phyloP scores from a whole-genome alignment of 2,888 invertebrate genomes.

The Eristalis intricaria region DNA sequence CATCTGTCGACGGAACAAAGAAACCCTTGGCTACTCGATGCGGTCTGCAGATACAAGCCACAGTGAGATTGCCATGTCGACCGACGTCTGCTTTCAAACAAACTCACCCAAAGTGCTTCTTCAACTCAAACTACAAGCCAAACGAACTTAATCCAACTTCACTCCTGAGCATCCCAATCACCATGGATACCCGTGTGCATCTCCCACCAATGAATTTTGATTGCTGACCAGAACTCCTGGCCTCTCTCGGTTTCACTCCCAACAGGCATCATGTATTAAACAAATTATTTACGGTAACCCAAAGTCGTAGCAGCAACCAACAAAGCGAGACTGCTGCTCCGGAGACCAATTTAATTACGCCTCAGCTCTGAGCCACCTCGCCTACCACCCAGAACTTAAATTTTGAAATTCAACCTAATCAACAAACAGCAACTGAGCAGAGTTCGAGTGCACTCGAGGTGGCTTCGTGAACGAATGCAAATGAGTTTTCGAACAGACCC shows the following conservation, averaged over 20 bases:
- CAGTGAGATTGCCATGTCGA: too few relatives aligned
- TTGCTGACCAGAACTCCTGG: neutral
- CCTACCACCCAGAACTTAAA: slow-evolving; percentile 6
- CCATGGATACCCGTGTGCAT: too few relatives aligned
- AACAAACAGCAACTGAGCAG: slow-evolving; percentile 15
- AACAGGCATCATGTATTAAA: slow-evolving; percentile 1
- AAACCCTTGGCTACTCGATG: too few relatives aligned
- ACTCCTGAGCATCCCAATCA: too few relatives aligned
- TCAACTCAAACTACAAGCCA: too few relatives aligned
- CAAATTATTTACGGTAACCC: slow-evolving; percentile 32
- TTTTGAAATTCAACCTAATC: slow-evolving; percentile 7
- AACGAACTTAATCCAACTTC: too few relatives aligned
- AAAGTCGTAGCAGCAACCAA: neutral
- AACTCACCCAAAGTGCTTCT: too few relatives aligned
- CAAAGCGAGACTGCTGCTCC: neutral
- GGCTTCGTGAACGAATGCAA: slow-evolving; percentile 33
- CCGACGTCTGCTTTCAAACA: too few relatives aligned
- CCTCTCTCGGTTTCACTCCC: neutral
- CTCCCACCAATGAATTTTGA: neutral
- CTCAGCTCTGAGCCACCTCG: neutral
- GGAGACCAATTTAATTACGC: slow-evolving; percentile 47
- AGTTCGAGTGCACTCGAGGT: slow-evolving; percentile 31
- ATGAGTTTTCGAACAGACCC: slow-evolving; percentile 6
- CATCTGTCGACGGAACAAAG: too few relatives aligned
- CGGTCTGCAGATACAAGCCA: too few relatives aligned